A percentile compares a stretch with the other conserved stretches of the same genome.
These are phyloP conservation scores for Ceryle rudis DNA, from an alignment of 2,797 vertebrate species.

Conservation along the genomic window DNA sequence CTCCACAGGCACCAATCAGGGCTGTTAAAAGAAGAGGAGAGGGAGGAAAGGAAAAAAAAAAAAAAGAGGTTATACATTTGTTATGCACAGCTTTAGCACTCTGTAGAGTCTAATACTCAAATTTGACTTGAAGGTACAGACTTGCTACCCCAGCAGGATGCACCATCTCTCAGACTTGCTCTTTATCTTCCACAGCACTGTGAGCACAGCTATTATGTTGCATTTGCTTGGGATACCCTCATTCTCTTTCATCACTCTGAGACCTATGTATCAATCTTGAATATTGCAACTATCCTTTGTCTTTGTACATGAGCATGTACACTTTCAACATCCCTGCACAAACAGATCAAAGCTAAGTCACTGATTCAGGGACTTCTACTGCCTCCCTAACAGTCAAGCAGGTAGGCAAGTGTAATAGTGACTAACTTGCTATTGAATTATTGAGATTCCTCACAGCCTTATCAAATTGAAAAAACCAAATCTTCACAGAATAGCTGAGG, in stretches of 20 bases:
- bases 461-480: neutral
- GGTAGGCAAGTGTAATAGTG: neutral
- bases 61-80: neutral
- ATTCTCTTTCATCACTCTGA: neutral
- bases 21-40: slow-evolving; percentile 77
- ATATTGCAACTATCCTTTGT: neutral
- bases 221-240: neutral
- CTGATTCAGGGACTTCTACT: neutral
- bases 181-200: neutral
- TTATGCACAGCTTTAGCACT: neutral
- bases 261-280: neutral
- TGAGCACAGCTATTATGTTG: neutral
- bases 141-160: neutral
- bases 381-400: neutral
- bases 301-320: neutral
- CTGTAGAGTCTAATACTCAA: neutral
- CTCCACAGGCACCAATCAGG: slow-evolving; percentile 92
- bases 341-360: neutral
- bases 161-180: neutral
- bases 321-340: neutral
- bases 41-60: neutral
- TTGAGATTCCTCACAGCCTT: neutral
- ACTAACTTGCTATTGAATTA: neutral
- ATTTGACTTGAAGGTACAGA: neutral
- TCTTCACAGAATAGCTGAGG: neutral